Conservation (phyloP, 1,140 invertebrate species). For the Oedothorax gibbosus region DNA sequence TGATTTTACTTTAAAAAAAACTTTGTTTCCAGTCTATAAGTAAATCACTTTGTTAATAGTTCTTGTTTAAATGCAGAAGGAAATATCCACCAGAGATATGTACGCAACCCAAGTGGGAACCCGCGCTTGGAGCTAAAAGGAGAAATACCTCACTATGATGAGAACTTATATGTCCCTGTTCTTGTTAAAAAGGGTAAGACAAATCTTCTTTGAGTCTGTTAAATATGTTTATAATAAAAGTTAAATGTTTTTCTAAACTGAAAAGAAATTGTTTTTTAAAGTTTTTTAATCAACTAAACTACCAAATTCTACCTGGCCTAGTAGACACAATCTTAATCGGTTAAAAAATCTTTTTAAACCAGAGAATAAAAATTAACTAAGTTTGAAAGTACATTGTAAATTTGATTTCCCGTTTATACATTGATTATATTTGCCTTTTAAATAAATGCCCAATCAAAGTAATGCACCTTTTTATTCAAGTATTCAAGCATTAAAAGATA, state of each 20-base stretch:
- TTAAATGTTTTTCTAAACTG: background rate
- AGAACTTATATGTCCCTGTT: slow-evolving; percentile 35
- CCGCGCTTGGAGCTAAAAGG: slow-evolving; percentile 22
- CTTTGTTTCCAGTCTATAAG: background rate
- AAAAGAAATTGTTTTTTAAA: background rate
- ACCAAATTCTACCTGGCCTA: background rate
- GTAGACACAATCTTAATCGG: too few species aligned
- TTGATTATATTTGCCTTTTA: too few species aligned
- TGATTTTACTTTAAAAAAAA: too few species aligned
- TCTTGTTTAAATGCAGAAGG: slow-evolving; percentile 11
- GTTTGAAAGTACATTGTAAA: too few species aligned
- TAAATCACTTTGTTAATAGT: background rate
- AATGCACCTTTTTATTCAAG: too few species aligned
- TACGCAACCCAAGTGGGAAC: slow-evolving; percentile 27
- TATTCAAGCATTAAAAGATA: too few species aligned
- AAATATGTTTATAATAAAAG: background rate
- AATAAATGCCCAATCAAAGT: too few species aligned
- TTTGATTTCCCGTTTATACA: too few species aligned
- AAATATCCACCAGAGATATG: slow-evolving; percentile 48
- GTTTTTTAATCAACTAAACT: background rate
- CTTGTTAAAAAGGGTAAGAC: slow-evolving; percentile 34
- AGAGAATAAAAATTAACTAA: too few species aligned
- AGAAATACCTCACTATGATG: slow-evolving; percentile 22
- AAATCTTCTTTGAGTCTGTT: background rate
- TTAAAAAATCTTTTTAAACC: too few species aligned